A percentile compares a stretch with the other conserved stretches of the same genome.
These are phyloP conservation scores for Pachyrhynchus sulphureomaculatus DNA, from an alignment of 1,140 invertebrate genomes.

Conservation along the genomic window DNA sequence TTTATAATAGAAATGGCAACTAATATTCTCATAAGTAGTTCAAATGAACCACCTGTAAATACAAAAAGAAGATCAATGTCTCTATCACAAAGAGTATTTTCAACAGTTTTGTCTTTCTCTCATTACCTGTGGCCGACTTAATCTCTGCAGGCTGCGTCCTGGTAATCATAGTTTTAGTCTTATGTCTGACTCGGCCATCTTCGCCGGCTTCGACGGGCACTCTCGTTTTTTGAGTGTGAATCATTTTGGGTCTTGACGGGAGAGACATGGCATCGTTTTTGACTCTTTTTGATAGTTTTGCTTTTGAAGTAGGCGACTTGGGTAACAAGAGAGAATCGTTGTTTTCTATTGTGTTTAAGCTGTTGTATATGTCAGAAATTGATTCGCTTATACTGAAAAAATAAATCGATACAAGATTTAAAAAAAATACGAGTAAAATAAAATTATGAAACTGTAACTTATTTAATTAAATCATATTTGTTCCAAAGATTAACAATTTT, in stretches of 20 bases:
- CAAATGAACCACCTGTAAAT: too few relatives aligned
- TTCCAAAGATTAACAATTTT: too few relatives aligned
- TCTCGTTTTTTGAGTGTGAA: conserved; percentile 68
- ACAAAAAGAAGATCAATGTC: too few relatives aligned
- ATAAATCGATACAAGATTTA: background rate
- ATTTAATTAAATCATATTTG: too few relatives aligned
- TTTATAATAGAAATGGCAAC: too few relatives aligned
- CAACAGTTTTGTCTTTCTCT: too few relatives aligned
- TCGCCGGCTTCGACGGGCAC: conserved; percentile 57
- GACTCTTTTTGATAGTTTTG: conserved; percentile 51
- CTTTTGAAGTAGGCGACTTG: conserved; percentile 34
- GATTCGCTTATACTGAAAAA: conserved; percentile 26
- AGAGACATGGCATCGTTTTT: conserved; percentile 45
- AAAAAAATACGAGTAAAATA: too few relatives aligned
- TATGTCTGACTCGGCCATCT: conserved; percentile 57
- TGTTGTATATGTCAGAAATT: conserved; percentile 25
- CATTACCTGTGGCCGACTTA: conserved; percentile 45
- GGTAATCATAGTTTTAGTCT: conserved; percentile 59
- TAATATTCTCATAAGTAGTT: too few relatives aligned
- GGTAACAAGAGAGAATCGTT: conserved; percentile 19
- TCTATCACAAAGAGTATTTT: too few relatives aligned
- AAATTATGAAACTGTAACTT: too few relatives aligned
- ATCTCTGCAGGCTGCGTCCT: conserved; percentile 57
- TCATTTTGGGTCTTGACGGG: conserved; percentile 67
- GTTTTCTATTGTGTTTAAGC: conserved; percentile 11